Base-by-base conservation (phyloP, 2,797 vertebrate genomes). In the Lutjanus argentimaculatus region DNA sequence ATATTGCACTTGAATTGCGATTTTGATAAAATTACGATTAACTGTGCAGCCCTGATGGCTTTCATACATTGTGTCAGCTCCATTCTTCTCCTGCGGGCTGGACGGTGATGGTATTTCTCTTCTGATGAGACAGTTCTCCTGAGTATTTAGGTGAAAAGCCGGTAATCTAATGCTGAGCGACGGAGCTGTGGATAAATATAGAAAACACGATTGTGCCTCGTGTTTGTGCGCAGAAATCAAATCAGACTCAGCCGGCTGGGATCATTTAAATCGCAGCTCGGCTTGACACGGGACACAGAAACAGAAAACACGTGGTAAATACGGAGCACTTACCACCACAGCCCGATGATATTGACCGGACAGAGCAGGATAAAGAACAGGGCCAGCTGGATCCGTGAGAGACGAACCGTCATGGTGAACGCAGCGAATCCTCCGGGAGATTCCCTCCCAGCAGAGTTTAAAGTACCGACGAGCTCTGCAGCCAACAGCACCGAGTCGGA, bases 271-370 rank as follows among this genome's bases (percentile, higher is more conserved):
- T 22, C 16, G 6, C 43, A 7, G 5, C 25, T 13, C 11, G 13
- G 45, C 7, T 16, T 69, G 83, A 77, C 82, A 45, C 10, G 13
- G 53, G 12, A 48, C 67, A 22, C 55, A 53, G 52, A 52, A 13
- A 67, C 43, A 49, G 3, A 21, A 77, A 83, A 88, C 90, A 91
- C 89, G 89, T 92, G 93, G 72, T 79, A 71, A 85, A 84, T 0
- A 62, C 5, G 40, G 64, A 45, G 72, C 68, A 97, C 97, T 97
- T 94, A 98, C 97, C 97, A 97, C 96, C 97, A 98, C n/a, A 98
- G 96, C 78, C 97, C 97, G 92, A 98, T 98, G 93, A 98, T 98
- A 85, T 98, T 97, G 93, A 97, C 96, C 15, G 97, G 97, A 89
- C 97, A 98, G 79, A 98, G 96, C 74, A 97, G 89, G 90, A 98